These are phyloP conservation scores for Eilema sororculum DNA, from an alignment of 2,888 invertebrate species.

Conservation along the genomic window DNA sequence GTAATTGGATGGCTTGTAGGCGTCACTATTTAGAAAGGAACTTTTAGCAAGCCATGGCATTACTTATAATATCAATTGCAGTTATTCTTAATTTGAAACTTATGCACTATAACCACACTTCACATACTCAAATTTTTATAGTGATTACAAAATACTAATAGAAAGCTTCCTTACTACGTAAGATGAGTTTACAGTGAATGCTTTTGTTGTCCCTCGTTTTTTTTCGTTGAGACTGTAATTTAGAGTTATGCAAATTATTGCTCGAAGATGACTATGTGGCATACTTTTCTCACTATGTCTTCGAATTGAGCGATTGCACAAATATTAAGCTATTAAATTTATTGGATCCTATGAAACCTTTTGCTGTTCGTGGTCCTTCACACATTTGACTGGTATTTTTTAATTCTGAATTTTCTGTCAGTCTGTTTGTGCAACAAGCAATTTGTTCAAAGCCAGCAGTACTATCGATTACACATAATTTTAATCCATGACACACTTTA, in stretches of 20 bases:
- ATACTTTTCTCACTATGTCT: neutral
- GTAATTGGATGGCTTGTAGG: neutral
- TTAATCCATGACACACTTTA: slow-evolving; percentile 10
- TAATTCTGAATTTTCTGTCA: neutral
- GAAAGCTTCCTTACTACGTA: neutral
- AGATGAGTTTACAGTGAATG: neutral
- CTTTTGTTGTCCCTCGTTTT: too few species aligned
- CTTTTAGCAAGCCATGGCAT: neutral
- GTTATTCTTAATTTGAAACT: neutral
- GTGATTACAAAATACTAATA: neutral
- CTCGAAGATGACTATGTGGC: neutral
- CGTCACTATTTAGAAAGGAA: neutral
- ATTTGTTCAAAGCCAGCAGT: slow-evolving; percentile 2
- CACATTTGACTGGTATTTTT: neutral
- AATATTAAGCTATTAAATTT: neutral
- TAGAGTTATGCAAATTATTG: neutral
- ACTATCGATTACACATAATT: slow-evolving; percentile 2
- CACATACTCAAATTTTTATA: neutral
- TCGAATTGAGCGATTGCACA: neutral
- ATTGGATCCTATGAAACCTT: neutral
- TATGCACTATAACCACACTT: neutral
- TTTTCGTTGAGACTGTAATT: too few species aligned
- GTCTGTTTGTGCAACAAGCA: slow-evolving; percentile 7
- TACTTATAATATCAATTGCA: neutral
- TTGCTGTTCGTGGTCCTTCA: neutral